A percentile compares a stretch with the other conserved stretches of the same genome.
Conservation (phyloP, 2,113 vertebrate species). For the Ovis aries region DNA sequence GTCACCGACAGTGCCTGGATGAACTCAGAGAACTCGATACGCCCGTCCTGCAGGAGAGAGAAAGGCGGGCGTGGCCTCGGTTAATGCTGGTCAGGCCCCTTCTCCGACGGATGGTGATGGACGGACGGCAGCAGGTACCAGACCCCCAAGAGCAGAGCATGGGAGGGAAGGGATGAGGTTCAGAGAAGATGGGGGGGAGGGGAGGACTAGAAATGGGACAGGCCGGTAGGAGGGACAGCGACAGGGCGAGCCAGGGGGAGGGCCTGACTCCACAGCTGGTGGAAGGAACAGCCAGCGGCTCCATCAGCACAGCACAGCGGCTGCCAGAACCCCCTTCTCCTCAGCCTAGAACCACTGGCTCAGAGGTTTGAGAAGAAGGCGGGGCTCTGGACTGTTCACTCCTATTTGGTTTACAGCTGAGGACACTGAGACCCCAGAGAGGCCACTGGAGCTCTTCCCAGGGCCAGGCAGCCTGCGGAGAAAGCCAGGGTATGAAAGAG, state of each 20-base stretch:
- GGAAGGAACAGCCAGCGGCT: background rate
- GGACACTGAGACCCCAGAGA: background rate
- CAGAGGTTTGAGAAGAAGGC: background rate
- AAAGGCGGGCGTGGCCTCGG: fast-evolving
- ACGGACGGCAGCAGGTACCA: background rate
- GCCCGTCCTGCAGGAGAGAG: slow-evolving; percentile 86
- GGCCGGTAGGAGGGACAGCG: background rate
- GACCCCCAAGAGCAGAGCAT: background rate
- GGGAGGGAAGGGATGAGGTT: fast-evolving
- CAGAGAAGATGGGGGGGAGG: fast-evolving
- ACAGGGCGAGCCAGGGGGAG: background rate
- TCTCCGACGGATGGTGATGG: fast-evolving
- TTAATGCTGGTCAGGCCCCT: background rate
- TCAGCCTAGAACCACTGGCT: background rate
- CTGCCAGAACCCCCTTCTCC: background rate
- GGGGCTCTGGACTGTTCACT: too few species aligned
- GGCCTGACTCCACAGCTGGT: background rate
- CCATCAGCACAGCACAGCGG: background rate
- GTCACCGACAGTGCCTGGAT: slow-evolving; percentile 99
- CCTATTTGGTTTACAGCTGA: background rate
- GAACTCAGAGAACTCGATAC: slow-evolving; percentile 98
- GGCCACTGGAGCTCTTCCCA: background rate
- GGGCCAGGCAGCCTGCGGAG: background rate
- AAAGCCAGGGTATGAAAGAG: background rate
- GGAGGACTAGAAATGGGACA: background rate